Base-by-base conservation (phyloP, 2,797 vertebrate species). In the Apodemus agrarius region DNA sequence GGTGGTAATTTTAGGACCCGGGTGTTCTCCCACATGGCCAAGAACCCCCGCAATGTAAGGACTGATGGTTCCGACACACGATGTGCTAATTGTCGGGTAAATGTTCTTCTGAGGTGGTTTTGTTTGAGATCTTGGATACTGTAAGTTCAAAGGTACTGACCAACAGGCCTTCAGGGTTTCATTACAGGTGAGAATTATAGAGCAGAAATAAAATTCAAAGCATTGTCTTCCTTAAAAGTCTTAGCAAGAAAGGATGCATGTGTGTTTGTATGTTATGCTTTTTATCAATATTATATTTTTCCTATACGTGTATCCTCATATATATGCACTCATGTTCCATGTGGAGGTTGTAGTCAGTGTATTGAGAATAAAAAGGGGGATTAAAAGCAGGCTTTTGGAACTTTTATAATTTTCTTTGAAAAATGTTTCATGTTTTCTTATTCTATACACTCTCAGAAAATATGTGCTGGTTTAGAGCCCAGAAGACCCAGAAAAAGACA, bases 301-400 rank as follows among this genome's bases (percentile, higher is more conserved):
- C 29, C 9, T 72, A 16, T 17, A 78, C 54, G 43, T 57, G 14
- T 93, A 37, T 85, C 43, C 34, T 22, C 26, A 74, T 95, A 24
- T 21, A 65, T 34, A 34, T 6, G 63, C 13, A 67, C 63, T 16
- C 14, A 7, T 69, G 34, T 19, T n/a, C 34, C 67, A 69, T n/a
- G 34, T 69, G 65, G 65, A n/a, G 65, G 65, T 9, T 69, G 34
- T 40, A 84, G 81, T 52, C 29, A 65, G n/a, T 52, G 49, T 59
- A 93, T 17, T 76, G 19, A 78, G 13, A 46, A 63, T 65, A 95
- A 95, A 59, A 72, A 24, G 21, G 31, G 31, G 90, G 3, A 43
- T 24, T 81, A 46, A 90, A 96, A 93, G 90, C 24, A 75, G 16
- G 29, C 26, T 85, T 97, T 95, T 61, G 65, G 80, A 90, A 91